These are phyloP conservation scores for Unio delphinus DNA, from an alignment of 2,888 invertebrate genomes.

Conservation along the genomic window DNA sequence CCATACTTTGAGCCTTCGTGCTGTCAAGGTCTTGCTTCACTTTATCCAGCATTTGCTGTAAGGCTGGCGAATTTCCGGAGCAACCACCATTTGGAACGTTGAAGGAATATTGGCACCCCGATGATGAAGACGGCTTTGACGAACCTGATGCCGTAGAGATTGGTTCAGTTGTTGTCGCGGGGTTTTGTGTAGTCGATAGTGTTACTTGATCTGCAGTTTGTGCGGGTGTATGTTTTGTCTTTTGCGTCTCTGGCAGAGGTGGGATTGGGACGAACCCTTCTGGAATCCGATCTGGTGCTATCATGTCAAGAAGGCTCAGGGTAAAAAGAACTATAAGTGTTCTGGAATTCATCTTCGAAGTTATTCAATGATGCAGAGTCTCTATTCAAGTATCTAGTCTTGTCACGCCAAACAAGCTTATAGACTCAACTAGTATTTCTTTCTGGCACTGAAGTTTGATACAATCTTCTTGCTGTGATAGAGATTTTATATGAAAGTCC, in stretches of 20 bases:
- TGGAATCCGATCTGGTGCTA: conserved; percentile 12
- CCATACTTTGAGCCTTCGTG: conserved; percentile 33
- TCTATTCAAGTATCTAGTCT: too few relatives aligned
- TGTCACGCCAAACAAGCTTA: too few relatives aligned
- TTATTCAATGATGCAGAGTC: too few relatives aligned
- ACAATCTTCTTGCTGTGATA: too few relatives aligned
- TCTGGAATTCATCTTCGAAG: conserved; percentile 6
- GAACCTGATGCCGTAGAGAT: not conserved
- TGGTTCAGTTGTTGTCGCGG: conserved; percentile 2
- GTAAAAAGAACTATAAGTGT: conserved; percentile 1
- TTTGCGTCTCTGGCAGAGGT: conserved; percentile 14
- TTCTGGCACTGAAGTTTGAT: too few relatives aligned
- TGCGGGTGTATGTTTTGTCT: too few relatives aligned
- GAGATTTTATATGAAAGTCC: too few relatives aligned
- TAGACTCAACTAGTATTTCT: too few relatives aligned
- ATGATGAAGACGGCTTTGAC: not conserved
- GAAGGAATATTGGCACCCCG: conserved; percentile 28
- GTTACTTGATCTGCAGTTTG: too few relatives aligned
- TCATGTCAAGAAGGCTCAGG: not conserved
- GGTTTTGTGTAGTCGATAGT: not conserved
- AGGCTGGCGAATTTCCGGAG: conserved; percentile 25
- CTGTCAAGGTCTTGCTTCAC: conserved; percentile 33
- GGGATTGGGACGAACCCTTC: conserved; percentile 26
- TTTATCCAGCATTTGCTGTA: conserved; percentile 27
- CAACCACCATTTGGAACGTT: conserved; percentile 31